Base-by-base conservation (phyloP, 2,113 vertebrate genomes). In the Morone saxatilis region DNA sequence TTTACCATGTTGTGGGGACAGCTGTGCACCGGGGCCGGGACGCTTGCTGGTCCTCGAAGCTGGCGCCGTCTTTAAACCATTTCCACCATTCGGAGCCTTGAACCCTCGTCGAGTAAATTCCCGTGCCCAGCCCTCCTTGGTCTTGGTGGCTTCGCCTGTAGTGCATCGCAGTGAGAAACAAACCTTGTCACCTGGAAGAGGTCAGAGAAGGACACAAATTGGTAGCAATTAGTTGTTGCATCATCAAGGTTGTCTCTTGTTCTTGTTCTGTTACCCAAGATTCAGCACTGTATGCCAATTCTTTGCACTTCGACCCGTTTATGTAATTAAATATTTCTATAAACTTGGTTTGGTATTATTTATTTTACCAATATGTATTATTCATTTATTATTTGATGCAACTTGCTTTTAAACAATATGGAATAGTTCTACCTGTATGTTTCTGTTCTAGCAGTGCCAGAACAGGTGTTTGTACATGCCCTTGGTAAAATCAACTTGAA, bases 101-200 rank as follows among this genome's bases (percentile, higher is more conserved):
- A 99, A 99, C 89, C n/a, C n/a, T 99, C 98, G 36, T 98, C 96
- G 57, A 99, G 91, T 68, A 99, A 92, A 82, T 93, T 95, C n/a
- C 12, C 94, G 94, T 7, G 96, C 97, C 98, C 98, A 99, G 87
- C 91, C 92, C 87, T 96, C 97, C 91, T 98, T 96, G 51, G 95
- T 86, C 95, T 99, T 99, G 57, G 98, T 99, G 83, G 97, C 97
- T 86, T 99, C 98, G 40, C n/a, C 97, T 97, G 86, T 96, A 99
- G 95, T 98, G 96, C 97, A 99, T 97, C 98, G n/a, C 98, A 99
- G 87, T 99, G 98, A 81, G 82, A n/a, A n/a, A n/a, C 90, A 68
- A 99, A 74, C 94, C n/a, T n/a, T 96, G 83, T 99, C 97, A 88
- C 97, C 98, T 99, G 83, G 38, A n/a, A 90, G 91, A 87, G 4